Evolutionary conservation across 1,140 invertebrate genomes (phyloP).

Genomic region (Pachyrhynchus sulphureomaculatus): DNA sequence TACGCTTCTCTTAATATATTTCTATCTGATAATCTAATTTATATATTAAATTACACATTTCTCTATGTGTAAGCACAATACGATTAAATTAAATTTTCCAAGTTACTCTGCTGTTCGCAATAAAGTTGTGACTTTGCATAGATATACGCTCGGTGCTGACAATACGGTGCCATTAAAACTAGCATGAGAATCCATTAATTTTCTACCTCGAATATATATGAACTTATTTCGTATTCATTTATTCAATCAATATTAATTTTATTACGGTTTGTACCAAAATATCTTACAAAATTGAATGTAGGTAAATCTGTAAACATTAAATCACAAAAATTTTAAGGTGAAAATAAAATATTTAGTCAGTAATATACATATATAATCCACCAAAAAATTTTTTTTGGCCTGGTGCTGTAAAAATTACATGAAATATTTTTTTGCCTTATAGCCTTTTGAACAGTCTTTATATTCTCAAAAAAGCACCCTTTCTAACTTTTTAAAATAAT

Average conservation of each 20-base stretch:
- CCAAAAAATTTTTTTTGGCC: too few species aligned
- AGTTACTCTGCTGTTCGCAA: constrained; percentile 29
- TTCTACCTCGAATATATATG: constrained; percentile 20
- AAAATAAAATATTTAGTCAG: too few species aligned
- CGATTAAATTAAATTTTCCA: constrained; percentile 27
- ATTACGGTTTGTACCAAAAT: background rate
- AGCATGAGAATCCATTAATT: constrained; percentile 27
- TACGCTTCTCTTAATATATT: constrained; percentile 4
- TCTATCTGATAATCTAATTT: constrained; percentile 11
- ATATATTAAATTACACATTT: constrained; percentile 24
- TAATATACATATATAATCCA: too few species aligned
- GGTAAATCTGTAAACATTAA: too few species aligned
- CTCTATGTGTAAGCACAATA: constrained; percentile 24
- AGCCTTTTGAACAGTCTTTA: too few species aligned
- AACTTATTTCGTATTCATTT: constrained; percentile 22
- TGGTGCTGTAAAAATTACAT: too few species aligned
- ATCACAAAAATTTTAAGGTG: too few species aligned
- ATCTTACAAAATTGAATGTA: too few species aligned
- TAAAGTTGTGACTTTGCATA: constrained; percentile 32
- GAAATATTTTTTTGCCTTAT: too few species aligned
- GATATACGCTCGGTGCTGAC: constrained; percentile 20
- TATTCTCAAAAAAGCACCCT: too few species aligned
- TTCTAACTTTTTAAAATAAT: too few species aligned
- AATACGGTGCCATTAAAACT: constrained; percentile 25
- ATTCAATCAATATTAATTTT: constrained; percentile 15